These are phyloP conservation scores for Mus musculus DNA, from an alignment of 2,113 vertebrate genomes.

Conservation along the genomic window GRCm39 chr11:8470001-8470500, in stretches of 20 bases:
- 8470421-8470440: too few relatives aligned
- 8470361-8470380: too few relatives aligned
- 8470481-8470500: rapidly evolving
- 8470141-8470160: not conserved
- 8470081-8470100: not conserved
- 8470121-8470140: not conserved
- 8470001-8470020: not conserved
- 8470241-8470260: not conserved
- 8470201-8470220: too few relatives aligned
- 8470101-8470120: not conserved
- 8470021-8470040: not conserved
- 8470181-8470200: not conserved
- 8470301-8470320: not conserved
- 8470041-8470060: not conserved
- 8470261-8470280: not conserved
- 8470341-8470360: rapidly evolving
- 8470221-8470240: not conserved
- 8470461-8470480: rapidly evolving
- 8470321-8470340: not conserved
- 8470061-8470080: not conserved
- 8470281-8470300: not conserved
- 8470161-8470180: not conserved
- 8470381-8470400: not conserved
- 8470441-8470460: rapidly evolving
- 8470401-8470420: rapidly evolving